These are phyloP conservation scores for Polyommatus iphigenia DNA, from an alignment of 2,888 invertebrate species.

Conservation along the genomic window DNA sequence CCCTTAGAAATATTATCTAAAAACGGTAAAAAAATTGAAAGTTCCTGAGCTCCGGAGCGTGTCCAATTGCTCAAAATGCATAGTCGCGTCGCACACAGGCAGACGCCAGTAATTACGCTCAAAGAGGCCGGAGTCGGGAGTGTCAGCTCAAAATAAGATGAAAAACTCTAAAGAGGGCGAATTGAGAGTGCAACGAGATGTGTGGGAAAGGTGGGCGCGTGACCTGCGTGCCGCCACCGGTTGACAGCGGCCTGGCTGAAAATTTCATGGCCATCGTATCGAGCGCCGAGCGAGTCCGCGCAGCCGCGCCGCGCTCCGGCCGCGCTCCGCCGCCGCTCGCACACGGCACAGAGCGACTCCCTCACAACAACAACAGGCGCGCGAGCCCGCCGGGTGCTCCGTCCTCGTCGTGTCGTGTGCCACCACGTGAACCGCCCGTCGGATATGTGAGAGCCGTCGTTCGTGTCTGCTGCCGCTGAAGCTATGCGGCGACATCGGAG, in stretches of 20 bases:
- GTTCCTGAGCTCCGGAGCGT: not conserved
- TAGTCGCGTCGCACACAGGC: not conserved
- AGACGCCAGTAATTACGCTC: not conserved
- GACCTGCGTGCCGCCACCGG: slow-evolving; percentile 71
- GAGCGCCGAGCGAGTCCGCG: slow-evolving; percentile 67
- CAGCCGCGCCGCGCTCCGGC: slow-evolving; percentile 65
- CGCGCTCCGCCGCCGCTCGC: slow-evolving; percentile 55
- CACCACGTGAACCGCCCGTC: slow-evolving; percentile 51
- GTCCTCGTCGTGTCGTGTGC: slow-evolving; percentile 55
- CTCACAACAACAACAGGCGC: slow-evolving; percentile 56
- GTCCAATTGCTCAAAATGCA: slow-evolving; percentile 14
- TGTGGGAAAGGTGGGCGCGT: slow-evolving; percentile 45
- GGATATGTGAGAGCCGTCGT: slow-evolving; percentile 61
- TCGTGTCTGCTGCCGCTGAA: slow-evolving; percentile 55
- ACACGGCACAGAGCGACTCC: slow-evolving; percentile 51
- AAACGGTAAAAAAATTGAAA: not conserved
- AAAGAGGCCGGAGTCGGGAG: slow-evolving; percentile 4
- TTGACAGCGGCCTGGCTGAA: slow-evolving; percentile 74
- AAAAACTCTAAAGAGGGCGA: slow-evolving; percentile 24
- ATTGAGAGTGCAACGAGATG: slow-evolving; percentile 27
- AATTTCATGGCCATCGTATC: slow-evolving; percentile 79
- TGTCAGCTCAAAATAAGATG: slow-evolving; percentile 10
- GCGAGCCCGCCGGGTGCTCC: slow-evolving; percentile 47
- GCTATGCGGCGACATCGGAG: slow-evolving; percentile 60
- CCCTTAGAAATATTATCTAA: not conserved